Percentiles rank a stretch among this genome's conserved stretches.
Conservation (phyloP, 2,888 invertebrate species). For the Ypsolopha sequella region DNA sequence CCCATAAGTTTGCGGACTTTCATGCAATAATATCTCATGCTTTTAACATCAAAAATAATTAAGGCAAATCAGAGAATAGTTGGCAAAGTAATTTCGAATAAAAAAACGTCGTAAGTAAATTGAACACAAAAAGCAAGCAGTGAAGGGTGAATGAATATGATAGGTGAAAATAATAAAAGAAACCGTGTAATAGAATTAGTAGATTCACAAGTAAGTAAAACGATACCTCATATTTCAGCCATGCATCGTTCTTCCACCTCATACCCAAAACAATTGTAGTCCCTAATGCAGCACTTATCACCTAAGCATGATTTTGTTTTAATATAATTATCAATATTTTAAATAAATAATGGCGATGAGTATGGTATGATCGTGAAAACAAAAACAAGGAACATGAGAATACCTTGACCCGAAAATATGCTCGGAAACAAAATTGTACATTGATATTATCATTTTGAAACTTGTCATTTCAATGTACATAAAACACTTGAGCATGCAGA, state of each 20-base stretch:
- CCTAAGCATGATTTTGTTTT: too few relatives aligned
- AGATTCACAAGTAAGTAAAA: not conserved
- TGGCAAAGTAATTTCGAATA: not conserved
- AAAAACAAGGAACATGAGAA: conserved; percentile 28
- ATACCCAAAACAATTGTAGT: not conserved
- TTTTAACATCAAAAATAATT: not conserved
- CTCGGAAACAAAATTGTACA: conserved; percentile 18
- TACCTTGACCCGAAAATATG: conserved; percentile 47
- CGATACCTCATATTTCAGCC: not conserved
- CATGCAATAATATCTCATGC: too few relatives aligned
- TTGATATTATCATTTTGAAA: conserved; percentile 18
- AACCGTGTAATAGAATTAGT: conserved; percentile 16
- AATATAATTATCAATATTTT: too few relatives aligned
- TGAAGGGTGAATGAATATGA: conserved; percentile 14
- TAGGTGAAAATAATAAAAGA: conserved; percentile 29
- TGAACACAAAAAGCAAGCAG: conserved; percentile 50
- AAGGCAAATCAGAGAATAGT: not conserved
- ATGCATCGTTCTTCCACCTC: not conserved
- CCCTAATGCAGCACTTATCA: too few relatives aligned
- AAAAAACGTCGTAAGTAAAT: conserved; percentile 10
- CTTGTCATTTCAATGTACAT: not conserved
- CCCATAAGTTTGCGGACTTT: too few relatives aligned
- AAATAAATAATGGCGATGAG: conserved; percentile 9
- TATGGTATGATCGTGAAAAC: conserved; percentile 13
- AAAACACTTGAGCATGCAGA: not conserved